A percentile compares a stretch with the other conserved stretches of the same genome.
Evolutionary conservation across 2,888 invertebrate species (phyloP).

Genomic region (Caenorhabditis plicata): DNA sequence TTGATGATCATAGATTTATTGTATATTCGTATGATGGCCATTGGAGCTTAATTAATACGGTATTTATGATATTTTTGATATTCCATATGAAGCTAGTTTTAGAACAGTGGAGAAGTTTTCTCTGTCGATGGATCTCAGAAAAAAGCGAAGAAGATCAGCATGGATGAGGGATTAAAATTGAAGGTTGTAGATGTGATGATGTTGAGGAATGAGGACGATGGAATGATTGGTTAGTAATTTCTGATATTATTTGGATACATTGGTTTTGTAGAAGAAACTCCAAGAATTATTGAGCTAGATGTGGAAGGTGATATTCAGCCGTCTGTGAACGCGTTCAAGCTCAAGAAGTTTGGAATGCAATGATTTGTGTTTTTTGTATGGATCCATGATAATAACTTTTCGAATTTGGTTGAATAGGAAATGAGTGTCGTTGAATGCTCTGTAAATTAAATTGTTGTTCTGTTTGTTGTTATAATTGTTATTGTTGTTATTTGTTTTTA

Average conservation of each 20-base stretch:
- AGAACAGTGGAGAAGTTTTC: neutral
- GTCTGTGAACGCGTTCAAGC: conserved; percentile 25
- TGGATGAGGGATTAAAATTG: too few species aligned
- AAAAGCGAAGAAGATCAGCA: too few species aligned
- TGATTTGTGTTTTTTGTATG: conserved; percentile 17
- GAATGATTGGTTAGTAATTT: neutral
- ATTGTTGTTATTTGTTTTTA: too few species aligned
- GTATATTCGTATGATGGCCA: conserved; percentile 25
- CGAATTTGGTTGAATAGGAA: too few species aligned
- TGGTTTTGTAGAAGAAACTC: neutral
- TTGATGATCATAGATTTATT: conserved; percentile 9
- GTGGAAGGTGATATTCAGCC: conserved; percentile 14
- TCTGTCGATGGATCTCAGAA: too few species aligned
- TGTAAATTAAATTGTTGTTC: too few species aligned
- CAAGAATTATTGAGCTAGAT: conserved; percentile 8
- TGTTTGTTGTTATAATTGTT: too few species aligned
- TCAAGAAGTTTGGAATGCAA: conserved; percentile 39
- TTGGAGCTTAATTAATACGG: conserved; percentile 35
- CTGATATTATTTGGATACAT: neutral
- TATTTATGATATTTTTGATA: too few species aligned
- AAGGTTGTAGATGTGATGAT: too few species aligned
- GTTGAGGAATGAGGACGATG: neutral
- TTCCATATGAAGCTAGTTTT: too few species aligned
- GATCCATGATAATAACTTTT: too few species aligned
- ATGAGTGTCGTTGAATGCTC: too few species aligned